Evolutionary conservation across 2,888 invertebrate species (phyloP), one percentile per base, ranked within the genome.

Genomic region (Zeuzera pyrina): DNA sequence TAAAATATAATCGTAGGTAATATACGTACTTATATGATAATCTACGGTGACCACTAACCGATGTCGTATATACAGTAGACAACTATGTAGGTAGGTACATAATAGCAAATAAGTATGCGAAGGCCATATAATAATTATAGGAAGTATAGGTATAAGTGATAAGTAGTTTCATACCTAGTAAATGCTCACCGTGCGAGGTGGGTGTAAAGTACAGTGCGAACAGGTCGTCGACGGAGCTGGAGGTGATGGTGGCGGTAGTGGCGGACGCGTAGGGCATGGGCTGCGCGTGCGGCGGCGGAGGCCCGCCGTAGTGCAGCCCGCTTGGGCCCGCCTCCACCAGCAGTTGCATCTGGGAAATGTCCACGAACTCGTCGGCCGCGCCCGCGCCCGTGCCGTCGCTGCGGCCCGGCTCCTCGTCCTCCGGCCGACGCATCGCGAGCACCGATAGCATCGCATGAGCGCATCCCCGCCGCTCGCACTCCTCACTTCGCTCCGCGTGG

Each of bases 331-430:
- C 77, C 66, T 91, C 84, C 50, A 91, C 84, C 52, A 91, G 74
- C 66, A 91, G 88, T 58, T 91, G 91, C 67, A 92, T 92, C 67
- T 92, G 92, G 35, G 92, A 87, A 55, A 92, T 92, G 76, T 93
- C 93, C 67, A 93, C 92, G 77, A 91, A 93, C 78, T 93, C 93
- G 77, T 90, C 90, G 69, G 71, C 71, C 57, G 73, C 77, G 71
- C 65, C 77, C 63, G 77, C 76, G 45, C 25, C 25, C n/a, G n/a
- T n/a, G n/a, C n/a, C n/a, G n/a, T n/a, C n/a, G n/a, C n/a, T n/a
- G 5, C 73, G 70, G 61, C 73, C 79, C 61, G 79, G 65, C 69
- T 81, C 81, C 79, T 86, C 85, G 81, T 88, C 89, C 86, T 87
- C 88, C 87, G 89, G 88, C 77, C 89, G 89, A 81, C 90, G 88